Evolutionary conservation across 2,888 invertebrate species (phyloP), one percentile per base, ranked within the genome.

Genomic region (Ernsta delagoae): DNA sequence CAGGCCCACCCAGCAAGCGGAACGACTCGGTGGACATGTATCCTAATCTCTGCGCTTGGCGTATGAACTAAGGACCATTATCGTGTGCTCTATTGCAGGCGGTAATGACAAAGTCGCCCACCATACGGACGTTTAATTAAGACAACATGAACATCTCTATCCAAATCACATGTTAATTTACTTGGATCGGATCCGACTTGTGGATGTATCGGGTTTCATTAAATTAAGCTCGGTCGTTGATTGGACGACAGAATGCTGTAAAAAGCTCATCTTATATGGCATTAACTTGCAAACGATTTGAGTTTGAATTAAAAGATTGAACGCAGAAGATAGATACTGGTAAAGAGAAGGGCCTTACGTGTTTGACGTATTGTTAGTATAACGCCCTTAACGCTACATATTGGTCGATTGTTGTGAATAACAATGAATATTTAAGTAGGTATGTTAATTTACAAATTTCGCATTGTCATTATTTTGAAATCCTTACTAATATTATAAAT

Each of bases 81-180:
- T 66, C 16, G 60, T 54, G 16, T 43, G 54, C 12, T 36, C 12
- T 36, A 50, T 59, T 59, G 50, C 53, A 12, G 36, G 34, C 48
- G 9, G 67, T 67, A 67, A 67, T 69, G 62, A 68, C 62, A 62
- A 62, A 62, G 59, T 69, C 63, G 68, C 70, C 70, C 70, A 72
- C 70, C 67, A 57, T 68, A 67, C 69, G 43, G 45, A 64, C 64
- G 70, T 70, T 75, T 74, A 76, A 76, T 77, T 75, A 76, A 74
- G 73, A 72, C 60, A 60, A 66, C 66, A 60, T 16, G 64, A 70
- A 74, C 74, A 66, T 75, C 76, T 73, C 70, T 72, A 74, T 75
- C 72, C 70, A 70, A 74, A 73, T 72, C 72, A 72, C 70, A 70
- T 72, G 71, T 73, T 74, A 73, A 73, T 75, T 72, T 68, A 70